Conservation (phyloP, 1,140 invertebrate genomes). For the Asbolus verrucosus region DNA sequence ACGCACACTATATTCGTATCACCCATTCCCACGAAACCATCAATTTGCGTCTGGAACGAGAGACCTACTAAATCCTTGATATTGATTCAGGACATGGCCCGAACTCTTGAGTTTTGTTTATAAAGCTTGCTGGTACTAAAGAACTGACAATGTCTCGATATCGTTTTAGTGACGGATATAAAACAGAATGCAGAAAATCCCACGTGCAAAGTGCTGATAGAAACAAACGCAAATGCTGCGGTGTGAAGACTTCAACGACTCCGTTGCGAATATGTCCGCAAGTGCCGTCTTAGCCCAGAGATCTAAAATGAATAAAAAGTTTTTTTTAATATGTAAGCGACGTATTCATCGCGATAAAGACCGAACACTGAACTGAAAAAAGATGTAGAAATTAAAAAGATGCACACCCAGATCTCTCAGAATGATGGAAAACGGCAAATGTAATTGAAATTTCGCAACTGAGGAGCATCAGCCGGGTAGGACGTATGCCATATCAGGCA, state of each 20-base stretch:
- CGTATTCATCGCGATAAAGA: neutral
- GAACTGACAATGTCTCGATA: conserved; percentile 10
- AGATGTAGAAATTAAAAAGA: neutral
- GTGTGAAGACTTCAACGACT: too few relatives aligned
- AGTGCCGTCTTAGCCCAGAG: too few relatives aligned
- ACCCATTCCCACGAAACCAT: conserved; percentile 29
- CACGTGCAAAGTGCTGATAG: too few relatives aligned
- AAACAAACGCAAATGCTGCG: too few relatives aligned
- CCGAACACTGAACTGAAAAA: neutral
- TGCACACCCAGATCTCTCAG: neutral
- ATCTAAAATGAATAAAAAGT: too few relatives aligned
- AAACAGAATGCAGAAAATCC: too few relatives aligned
- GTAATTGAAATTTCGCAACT: conserved; percentile 7
- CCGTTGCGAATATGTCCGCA: too few relatives aligned
- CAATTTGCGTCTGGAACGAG: neutral
- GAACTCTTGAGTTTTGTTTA: conserved; percentile 11
- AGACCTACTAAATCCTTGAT: conserved; percentile 1
- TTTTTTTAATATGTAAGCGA: too few relatives aligned
- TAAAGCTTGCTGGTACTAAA: conserved; percentile 7
- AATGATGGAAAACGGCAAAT: neutral
- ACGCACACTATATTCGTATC: conserved; percentile 26
- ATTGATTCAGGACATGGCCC: conserved; percentile 23
- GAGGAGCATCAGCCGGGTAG: conserved; percentile 4
- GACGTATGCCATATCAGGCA: conserved; percentile 1
- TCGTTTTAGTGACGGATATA: neutral